These are phyloP conservation scores for Thalassaphorura encarpata DNA, from an alignment of 1,140 invertebrate species.

Conservation along the genomic window DNA sequence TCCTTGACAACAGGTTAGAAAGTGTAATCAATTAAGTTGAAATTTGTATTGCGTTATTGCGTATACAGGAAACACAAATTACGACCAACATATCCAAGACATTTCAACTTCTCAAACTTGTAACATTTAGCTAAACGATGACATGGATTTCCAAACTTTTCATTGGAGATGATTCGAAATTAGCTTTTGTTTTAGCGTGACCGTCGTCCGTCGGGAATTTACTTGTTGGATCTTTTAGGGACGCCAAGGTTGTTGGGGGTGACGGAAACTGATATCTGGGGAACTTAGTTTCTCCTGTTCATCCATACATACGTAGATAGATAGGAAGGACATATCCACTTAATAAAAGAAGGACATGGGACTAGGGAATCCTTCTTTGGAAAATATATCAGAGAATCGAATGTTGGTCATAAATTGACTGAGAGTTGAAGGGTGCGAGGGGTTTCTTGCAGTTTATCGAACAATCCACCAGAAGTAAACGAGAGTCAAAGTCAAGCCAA, in stretches of 20 bases:
- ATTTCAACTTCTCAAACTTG: too few relatives aligned
- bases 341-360: background rate
- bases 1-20: too few relatives aligned
- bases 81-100: too few relatives aligned
- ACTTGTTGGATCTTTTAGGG: background rate
- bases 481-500: too few relatives aligned
- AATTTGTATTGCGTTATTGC: too few relatives aligned
- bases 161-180: too few relatives aligned
- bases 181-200: too few relatives aligned
- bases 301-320: background rate
- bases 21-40: too few relatives aligned
- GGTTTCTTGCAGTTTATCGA: constrained; percentile 29
- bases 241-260: background rate
- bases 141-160: too few relatives aligned
- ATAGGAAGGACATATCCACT: background rate
- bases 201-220: background rate
- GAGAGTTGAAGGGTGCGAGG: constrained; percentile 31
- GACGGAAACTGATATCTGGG: background rate
- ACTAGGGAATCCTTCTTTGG: background rate
- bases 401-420: constrained; percentile 32
- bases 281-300: background rate
- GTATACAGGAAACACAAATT: too few relatives aligned
- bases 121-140: too few relatives aligned
- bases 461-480: too few relatives aligned
- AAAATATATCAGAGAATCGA: constrained; percentile 26